Conservation (phyloP, 2,888 invertebrate genomes). For the Coremacera marginata region DNA sequence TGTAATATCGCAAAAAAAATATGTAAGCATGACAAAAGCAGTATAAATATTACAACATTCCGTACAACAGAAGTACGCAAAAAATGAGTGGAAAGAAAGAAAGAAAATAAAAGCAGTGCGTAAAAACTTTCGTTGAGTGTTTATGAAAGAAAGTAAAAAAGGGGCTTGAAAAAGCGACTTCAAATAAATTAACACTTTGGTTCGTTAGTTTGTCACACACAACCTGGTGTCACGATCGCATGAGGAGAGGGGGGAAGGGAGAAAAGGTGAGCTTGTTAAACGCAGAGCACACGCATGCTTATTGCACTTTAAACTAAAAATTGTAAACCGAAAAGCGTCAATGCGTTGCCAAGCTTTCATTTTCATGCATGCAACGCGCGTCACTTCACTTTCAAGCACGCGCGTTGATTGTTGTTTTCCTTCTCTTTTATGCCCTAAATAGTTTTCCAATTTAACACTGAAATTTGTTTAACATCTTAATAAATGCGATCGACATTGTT, state of each 20-base stretch:
- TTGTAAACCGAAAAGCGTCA: not conserved
- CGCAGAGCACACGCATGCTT: not conserved
- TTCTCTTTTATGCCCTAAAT: too few species aligned
- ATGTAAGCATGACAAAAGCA: too few species aligned
- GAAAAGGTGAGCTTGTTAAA: not conserved
- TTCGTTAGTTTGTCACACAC: too few species aligned
- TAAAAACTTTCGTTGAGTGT: not conserved
- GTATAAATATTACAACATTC: too few species aligned
- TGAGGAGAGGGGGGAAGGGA: not conserved
- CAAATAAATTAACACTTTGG: too few species aligned
- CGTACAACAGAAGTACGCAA: too few species aligned
- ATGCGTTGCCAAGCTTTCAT: not conserved
- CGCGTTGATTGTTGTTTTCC: not conserved
- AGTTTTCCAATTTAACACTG: too few species aligned
- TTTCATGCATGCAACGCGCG: constrained; percentile 4
- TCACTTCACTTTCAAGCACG: not conserved
- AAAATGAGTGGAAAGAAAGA: not conserved
- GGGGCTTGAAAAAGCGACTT: too few species aligned
- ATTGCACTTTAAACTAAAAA: not conserved
- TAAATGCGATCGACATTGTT: too few species aligned
- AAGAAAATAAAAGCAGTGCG: not conserved
- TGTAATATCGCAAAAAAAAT: too few species aligned
- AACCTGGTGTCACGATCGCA: not conserved
- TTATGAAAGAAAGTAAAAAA: not conserved
- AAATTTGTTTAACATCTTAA: too few species aligned